Conservation (phyloP, 2,888 invertebrate species). For the Stramonita haemastoma region DNA sequence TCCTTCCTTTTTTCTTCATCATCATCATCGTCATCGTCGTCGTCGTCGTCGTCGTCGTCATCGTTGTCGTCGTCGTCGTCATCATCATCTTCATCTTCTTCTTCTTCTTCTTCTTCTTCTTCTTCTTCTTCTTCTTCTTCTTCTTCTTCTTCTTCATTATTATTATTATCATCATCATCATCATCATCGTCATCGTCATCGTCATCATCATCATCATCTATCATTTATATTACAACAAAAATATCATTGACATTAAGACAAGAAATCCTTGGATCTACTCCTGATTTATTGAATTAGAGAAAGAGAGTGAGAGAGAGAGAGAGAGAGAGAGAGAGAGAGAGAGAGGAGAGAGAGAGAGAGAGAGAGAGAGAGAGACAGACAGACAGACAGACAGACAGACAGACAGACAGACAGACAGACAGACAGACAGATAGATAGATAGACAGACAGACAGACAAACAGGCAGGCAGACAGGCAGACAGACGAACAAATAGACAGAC, state of each 20-base stretch:
- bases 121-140: not conserved
- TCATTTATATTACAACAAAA: no score
- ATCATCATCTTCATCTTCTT: constrained; percentile 32
- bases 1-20: no score
- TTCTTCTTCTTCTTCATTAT: not conserved
- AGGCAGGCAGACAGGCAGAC: no score
- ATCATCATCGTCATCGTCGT: constrained; percentile 3
- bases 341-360: no score
- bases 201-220: no score
- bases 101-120: not conserved
- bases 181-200: not conserved
- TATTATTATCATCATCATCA: constrained; percentile 8
- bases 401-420: no score
- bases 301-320: not conserved
- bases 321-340: not conserved
- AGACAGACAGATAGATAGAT: no score
- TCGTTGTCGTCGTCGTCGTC: constrained; percentile 2
- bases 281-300: not conserved
- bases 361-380: no score
- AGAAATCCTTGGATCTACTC: not conserved
- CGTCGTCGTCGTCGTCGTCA: constrained; percentile 14
- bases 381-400: no score
- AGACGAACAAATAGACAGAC: no score
- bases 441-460: no score
- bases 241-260: no score